Evolutionary conservation across 2,888 invertebrate genomes (phyloP).

Genomic region (Diarsia mendica): DNA sequence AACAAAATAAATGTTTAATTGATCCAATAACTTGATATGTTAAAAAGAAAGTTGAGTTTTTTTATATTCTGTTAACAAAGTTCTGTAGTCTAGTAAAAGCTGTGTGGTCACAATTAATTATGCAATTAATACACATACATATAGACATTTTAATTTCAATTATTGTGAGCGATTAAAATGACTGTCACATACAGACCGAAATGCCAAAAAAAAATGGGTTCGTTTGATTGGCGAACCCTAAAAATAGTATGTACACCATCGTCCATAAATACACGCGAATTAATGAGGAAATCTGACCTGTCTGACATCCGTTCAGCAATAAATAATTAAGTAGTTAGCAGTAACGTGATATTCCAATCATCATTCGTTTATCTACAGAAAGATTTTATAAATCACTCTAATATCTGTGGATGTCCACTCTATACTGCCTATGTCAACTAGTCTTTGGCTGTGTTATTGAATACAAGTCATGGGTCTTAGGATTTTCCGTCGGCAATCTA

Average conservation of each 20-base stretch:
- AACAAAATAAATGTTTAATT: no score
- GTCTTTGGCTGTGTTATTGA: constrained; percentile 1
- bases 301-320: constrained; percentile 53
- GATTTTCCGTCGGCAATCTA: not conserved
- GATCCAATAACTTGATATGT: no score
- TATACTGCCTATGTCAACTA: not conserved
- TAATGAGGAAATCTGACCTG: constrained; percentile 55
- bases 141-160: no score
- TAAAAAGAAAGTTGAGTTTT: no score
- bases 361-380: constrained; percentile 26
- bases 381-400: constrained; percentile 3
- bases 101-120: no score
- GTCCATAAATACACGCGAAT: constrained; percentile 51
- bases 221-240: not conserved
- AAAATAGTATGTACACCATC: constrained; percentile 31
- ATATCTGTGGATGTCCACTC: not conserved
- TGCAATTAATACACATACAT: no score
- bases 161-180: no score
- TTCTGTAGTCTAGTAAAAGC: no score
- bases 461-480: not conserved
- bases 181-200: not conserved
- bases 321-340: constrained; percentile 58
- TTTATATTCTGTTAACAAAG: no score
- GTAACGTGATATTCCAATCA: constrained; percentile 28
- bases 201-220: not conserved